Percentiles rank a stretch among this genome's conserved stretches.
phyloP scores from a whole-genome alignment of 2,797 vertebrate species.

The Thunnus albacares region DNA sequence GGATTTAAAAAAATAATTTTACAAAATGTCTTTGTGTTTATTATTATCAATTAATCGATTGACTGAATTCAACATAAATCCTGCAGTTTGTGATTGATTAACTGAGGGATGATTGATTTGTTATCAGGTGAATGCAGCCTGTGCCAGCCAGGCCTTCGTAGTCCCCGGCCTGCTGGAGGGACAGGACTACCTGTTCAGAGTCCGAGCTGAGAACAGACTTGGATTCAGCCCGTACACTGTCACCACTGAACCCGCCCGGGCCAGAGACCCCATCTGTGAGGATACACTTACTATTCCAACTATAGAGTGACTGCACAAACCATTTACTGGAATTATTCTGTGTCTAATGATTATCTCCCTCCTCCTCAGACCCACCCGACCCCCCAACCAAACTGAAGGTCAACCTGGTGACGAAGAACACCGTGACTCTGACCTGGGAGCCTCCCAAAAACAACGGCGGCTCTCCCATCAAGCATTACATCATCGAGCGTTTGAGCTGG shows the following conservation, averaged over 20 bases:
- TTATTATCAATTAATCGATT: neutral
- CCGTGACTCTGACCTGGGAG: slow-evolving; percentile 93
- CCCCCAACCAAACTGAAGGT: slow-evolving; percentile 95
- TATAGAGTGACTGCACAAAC: neutral
- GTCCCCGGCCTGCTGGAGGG: slow-evolving; percentile 94
- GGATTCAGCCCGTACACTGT: slow-evolving; percentile 92
- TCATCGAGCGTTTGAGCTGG: slow-evolving; percentile 95
- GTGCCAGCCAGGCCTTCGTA: slow-evolving; percentile 93
- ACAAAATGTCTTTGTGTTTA: neutral
- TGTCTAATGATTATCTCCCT: neutral
- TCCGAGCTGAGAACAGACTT: slow-evolving; percentile 96
- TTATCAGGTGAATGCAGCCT: slow-evolving; percentile 89
- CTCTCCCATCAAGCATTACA: slow-evolving; percentile 96
- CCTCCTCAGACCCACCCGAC: slow-evolving; percentile 92
- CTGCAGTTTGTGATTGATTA: neutral
- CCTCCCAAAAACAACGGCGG: slow-evolving; percentile 97
- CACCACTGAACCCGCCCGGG: slow-evolving; percentile 92
- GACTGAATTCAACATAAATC: neutral
- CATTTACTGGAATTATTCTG: neutral
- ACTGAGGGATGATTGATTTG: neutral
- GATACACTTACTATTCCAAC: neutral
- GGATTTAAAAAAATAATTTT: neutral
- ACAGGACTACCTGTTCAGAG: slow-evolving; percentile 96
- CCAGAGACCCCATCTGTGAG: slow-evolving; percentile 98
- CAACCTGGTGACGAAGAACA: slow-evolving; percentile 94